Evolutionary conservation across 1,140 invertebrate genomes (phyloP).

Genomic region (Dryas iulia): DNA sequence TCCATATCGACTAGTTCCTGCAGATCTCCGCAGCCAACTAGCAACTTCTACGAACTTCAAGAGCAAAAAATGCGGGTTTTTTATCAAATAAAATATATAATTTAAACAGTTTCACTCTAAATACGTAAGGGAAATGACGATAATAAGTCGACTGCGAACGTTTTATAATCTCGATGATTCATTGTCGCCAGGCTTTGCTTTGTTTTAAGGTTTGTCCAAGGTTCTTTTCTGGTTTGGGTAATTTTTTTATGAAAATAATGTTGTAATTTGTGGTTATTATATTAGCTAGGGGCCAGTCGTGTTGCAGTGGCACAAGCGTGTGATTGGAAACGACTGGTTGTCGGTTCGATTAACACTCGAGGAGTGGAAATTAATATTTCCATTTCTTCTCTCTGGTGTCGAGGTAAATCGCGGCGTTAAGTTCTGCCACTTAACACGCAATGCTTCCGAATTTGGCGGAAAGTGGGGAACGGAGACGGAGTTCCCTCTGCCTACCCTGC

Average conservation of each 20-base stretch:
- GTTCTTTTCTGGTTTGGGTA: not conserved
- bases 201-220: not conserved
- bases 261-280: no score
- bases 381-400: no score
- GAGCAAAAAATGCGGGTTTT: slow-evolving; percentile 34
- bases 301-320: no score
- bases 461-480: no score
- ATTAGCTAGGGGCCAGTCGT: no score
- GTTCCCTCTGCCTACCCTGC: no score
- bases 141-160: slow-evolving; percentile 11
- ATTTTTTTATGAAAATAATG: not conserved
- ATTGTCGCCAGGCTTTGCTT: not conserved
- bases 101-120: slow-evolving; percentile 24
- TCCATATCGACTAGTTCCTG: slow-evolving; percentile 8
- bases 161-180: slow-evolving; percentile 27
- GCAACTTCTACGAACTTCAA: not conserved
- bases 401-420: no score
- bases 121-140: slow-evolving; percentile 18
- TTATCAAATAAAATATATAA: slow-evolving; percentile 13
- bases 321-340: no score
- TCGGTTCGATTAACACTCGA: no score
- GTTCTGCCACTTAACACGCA: no score
- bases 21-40: slow-evolving; percentile 2
- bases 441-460: no score
- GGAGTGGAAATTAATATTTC: no score